Evolutionary conservation across 2,888 invertebrate genomes (phyloP).

Genomic region (Harpagoxenus sublaevis): DNA sequence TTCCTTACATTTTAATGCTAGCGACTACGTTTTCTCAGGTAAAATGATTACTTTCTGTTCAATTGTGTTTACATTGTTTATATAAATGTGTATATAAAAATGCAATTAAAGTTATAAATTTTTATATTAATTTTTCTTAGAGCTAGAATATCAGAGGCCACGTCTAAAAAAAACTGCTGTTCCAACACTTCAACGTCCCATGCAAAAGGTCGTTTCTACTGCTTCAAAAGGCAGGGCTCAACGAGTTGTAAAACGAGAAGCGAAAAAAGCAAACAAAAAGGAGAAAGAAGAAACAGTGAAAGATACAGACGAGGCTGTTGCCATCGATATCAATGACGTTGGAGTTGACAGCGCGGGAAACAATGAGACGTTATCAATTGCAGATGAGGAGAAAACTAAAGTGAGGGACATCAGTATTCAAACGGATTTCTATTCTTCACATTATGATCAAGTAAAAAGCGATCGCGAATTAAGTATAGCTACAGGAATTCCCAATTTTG

Average conservation of each 20-base stretch:
- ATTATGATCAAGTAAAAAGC: not conserved
- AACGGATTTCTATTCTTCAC: not conserved
- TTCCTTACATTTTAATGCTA: not conserved
- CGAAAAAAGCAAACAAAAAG: not conserved
- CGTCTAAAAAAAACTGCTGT: not conserved
- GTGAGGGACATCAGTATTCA: not conserved
- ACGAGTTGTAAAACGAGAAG: not conserved
- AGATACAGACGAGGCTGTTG: not conserved
- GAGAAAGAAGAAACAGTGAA: not conserved
- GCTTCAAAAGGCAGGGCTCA: not conserved
- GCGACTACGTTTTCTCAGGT: not conserved
- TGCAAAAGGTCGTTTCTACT: not conserved
- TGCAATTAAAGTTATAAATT: not conserved
- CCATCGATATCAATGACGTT: not conserved
- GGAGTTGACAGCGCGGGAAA: not conserved
- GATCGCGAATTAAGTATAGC: not conserved
- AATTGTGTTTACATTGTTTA: not conserved
- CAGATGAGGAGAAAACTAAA: not conserved
- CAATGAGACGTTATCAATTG: not conserved
- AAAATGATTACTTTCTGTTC: constrained; percentile 2
- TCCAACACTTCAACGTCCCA: not conserved
- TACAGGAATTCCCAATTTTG: not conserved
- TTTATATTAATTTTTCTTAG: constrained; percentile 8
- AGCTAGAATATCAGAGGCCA: not conserved
- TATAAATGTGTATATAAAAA: not conserved